Percentiles rank a stretch among this genome's conserved stretches.
Conservation (phyloP, 2,888 invertebrate species). For the Pterostichus niger region DNA sequence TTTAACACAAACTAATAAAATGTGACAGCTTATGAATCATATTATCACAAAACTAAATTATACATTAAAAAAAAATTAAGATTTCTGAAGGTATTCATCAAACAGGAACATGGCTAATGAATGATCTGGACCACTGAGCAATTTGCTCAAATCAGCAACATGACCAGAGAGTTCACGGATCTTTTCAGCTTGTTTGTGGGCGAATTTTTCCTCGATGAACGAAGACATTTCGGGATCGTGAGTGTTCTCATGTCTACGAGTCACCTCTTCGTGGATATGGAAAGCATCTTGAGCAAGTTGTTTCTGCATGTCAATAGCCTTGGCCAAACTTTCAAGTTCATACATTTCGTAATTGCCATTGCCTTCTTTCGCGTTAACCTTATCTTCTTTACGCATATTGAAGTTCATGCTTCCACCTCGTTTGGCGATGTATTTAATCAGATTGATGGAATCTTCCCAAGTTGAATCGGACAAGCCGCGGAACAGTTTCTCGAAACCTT, state of each 20-base stretch:
- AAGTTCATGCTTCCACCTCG: conserved; percentile 85
- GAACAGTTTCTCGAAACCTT: conserved; percentile 88
- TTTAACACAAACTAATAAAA: conserved; percentile 58
- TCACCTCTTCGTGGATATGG: conserved; percentile 83
- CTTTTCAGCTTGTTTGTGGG: conserved; percentile 83
- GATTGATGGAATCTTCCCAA: conserved; percentile 86
- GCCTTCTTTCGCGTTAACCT: conserved; percentile 73
- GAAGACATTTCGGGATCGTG: conserved; percentile 87
- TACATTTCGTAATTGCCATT: conserved; percentile 81
- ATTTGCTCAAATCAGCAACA: conserved; percentile 84
- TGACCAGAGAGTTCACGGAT: conserved; percentile 87
- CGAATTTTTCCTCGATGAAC: conserved; percentile 88
- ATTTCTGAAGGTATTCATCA: conserved; percentile 82
- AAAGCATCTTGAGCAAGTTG: conserved; percentile 84
- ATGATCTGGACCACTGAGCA: conserved; percentile 81
- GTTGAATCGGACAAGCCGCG: conserved; percentile 86
- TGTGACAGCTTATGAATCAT: conserved; percentile 27
- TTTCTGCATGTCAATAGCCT: conserved; percentile 88
- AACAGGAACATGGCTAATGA: conserved; percentile 86
- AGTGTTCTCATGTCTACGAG: conserved; percentile 78
- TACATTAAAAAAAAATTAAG: conserved; percentile 68
- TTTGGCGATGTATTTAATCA: conserved; percentile 88
- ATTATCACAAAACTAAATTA: conserved; percentile 56
- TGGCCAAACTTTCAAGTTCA: conserved; percentile 86
- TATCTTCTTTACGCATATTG: conserved; percentile 74